These are phyloP conservation scores for Magallana angulata DNA, from an alignment of 1,140 invertebrate genomes.

Conservation along the genomic window DNA sequence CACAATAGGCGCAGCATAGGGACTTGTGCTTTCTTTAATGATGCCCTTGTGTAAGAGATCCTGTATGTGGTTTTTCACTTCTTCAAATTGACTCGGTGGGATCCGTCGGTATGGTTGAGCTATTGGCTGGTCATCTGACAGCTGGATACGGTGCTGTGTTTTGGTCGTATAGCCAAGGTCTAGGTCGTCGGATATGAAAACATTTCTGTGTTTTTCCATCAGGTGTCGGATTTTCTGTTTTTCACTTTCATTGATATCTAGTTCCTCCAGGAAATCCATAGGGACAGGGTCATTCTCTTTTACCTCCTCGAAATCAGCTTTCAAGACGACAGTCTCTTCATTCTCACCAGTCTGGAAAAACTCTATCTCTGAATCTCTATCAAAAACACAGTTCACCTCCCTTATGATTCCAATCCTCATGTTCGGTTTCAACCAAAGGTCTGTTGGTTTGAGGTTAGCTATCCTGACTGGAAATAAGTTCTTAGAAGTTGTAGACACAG, in stretches of 20 bases:
- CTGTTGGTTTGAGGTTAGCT: conserved; percentile 15
- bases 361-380: background rate
- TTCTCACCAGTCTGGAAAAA: conserved; percentile 7
- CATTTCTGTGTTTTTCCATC: conserved; percentile 1
- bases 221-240: background rate
- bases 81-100: no score
- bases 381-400: conserved; percentile 10
- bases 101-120: no score
- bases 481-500: conserved; percentile 12
- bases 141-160: conserved; percentile 39
- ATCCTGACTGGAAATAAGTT: conserved; percentile 7
- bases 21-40: conserved; percentile 50
- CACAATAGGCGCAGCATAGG: conserved; percentile 56
- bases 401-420: conserved; percentile 28
- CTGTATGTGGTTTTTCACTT: conserved; percentile 17
- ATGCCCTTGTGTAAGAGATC: conserved; percentile 37
- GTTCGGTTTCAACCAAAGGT: conserved; percentile 45
- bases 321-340: conserved; percentile 44
- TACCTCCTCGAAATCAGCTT: conserved; percentile 12
- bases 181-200: conserved; percentile 29
- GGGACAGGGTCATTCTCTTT: background rate
- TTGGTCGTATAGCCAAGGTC: conserved; percentile 42
- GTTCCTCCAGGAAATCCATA: conserved; percentile 1
- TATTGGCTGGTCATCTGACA: background rate
- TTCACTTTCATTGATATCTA: background rate